These are phyloP conservation scores for Trissolcus brochymenae DNA, from an alignment of 2,888 invertebrate species.

Conservation along the genomic window DNA sequence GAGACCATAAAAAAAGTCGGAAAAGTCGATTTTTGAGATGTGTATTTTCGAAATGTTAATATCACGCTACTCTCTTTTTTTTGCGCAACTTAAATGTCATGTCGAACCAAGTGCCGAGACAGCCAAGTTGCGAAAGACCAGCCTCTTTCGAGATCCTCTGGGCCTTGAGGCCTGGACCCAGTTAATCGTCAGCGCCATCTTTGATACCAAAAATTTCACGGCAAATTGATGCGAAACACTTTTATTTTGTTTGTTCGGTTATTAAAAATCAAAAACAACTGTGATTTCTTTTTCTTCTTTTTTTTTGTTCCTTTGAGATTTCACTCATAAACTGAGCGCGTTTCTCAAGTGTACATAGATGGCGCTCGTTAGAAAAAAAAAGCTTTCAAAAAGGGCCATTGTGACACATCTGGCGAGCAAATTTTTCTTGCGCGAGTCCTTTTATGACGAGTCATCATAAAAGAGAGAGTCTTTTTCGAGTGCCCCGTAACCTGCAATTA, in stretches of 20 bases:
- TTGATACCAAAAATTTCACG: conserved; percentile 11
- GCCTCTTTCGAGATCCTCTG: conserved; percentile 72
- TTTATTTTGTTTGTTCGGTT: background rate
- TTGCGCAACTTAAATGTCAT: conserved; percentile 46
- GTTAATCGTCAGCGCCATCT: conserved; percentile 59
- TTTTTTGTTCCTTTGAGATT: background rate
- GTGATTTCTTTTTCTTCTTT: too few relatives aligned
- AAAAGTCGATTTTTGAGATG: too few relatives aligned
- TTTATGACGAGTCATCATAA: conserved; percentile 47
- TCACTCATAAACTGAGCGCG: background rate
- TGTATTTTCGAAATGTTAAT: too few relatives aligned
- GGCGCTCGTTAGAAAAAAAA: background rate
- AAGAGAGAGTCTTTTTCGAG: conserved; percentile 50
- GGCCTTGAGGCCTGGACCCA: conserved; percentile 73
- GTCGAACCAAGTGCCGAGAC: conserved; percentile 43
- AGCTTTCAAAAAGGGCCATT: conserved; percentile 8
- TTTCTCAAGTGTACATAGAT: background rate
- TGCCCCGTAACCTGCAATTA: conserved; percentile 41
- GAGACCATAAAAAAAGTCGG: too few relatives aligned
- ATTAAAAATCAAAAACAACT: background rate
- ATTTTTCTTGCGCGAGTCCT: conserved; percentile 21
- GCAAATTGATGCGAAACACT: background rate
- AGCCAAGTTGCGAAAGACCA: conserved; percentile 44
- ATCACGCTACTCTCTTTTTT: conserved; percentile 17
- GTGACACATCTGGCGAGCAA: conserved; percentile 50